Conservation (phyloP, 2,113 vertebrate genomes). For the Callipepla squamata region DNA sequence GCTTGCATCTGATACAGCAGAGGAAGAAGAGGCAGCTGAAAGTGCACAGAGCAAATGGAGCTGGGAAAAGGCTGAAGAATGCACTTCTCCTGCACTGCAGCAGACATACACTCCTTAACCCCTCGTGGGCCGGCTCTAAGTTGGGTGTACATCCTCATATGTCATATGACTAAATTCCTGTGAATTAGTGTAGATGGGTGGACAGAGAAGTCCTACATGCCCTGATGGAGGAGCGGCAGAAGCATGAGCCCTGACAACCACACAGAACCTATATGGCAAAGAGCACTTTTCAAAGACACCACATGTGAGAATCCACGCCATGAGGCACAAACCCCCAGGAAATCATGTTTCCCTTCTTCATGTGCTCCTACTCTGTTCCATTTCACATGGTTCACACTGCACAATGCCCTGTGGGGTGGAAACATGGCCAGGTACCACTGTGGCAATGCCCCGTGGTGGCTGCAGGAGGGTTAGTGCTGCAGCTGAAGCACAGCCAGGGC, state of each 20-base stretch:
- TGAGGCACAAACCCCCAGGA: background rate
- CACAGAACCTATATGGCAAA: background rate
- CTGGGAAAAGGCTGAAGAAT: background rate
- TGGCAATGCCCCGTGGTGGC: background rate
- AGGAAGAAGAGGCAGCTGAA: background rate
- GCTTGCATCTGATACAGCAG: background rate
- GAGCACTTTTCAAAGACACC: background rate
- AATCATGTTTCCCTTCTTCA: background rate
- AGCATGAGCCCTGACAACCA: background rate
- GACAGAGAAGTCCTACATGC: background rate
- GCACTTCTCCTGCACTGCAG: background rate
- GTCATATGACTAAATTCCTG: background rate
- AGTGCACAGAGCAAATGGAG: background rate
- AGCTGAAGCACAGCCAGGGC: background rate
- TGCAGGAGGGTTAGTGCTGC: background rate
- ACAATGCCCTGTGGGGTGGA: background rate
- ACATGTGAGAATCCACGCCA: background rate
- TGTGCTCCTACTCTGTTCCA: background rate
- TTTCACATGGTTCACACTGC: background rate
- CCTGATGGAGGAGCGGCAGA: background rate
- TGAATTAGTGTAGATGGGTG: fast-evolving
- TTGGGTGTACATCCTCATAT: fast-evolving
- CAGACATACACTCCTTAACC: background rate
- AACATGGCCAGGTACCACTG: background rate
- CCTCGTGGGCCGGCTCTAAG: background rate